Evolutionary conservation across 2,888 invertebrate genomes (phyloP), one percentile per base, ranked within the genome.

Genomic region (Dione vanillae): DNA sequence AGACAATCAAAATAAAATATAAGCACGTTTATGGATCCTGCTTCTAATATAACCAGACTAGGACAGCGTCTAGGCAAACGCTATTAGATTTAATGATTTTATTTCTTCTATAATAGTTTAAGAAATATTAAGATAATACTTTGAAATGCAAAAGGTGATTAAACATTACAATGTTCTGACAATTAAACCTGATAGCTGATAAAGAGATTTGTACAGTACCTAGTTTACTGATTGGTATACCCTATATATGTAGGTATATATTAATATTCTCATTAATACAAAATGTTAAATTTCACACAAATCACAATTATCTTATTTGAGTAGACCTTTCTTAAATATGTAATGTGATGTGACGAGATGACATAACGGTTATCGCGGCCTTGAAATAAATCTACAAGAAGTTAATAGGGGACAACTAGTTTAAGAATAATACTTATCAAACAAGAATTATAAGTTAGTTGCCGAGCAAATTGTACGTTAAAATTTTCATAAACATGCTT

Each of bases 321-420:
- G 14, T 58, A 37, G 0, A 8, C 9, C 14, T 5, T 2, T 9
- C 19, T 20, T 14, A 59, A 41, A 59, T 20, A 41, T 59, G 9
- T 45, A 11, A 49, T 27, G 27, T 27, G 45, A 61, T 35, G 16
- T 45, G 14, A 45, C 11, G 35, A 61, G 43, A 62, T 37, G 12
- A 58, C 35, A 35, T 67, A 54, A 62, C 62, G n/a, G 47, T 45
- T 47, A 45, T 16, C 43, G 6, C 45, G 45, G n/a, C 62, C 62
- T 45, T 47, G 62, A 47, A 45, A 59, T 41, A 43, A 41, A 41
- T 58, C 11, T 19, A 64, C 37, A 64, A 40, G 37, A 64, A 64
- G 40, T 12, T 51, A 35, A 40, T 37, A 35, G 12, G 10, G 20
- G 2, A 64, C 49, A 64, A 64, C 49, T 40, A 19, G 51, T 51